Base-by-base conservation (phyloP, 2,797 vertebrate genomes). In the Pygocentrus nattereri region DNA sequence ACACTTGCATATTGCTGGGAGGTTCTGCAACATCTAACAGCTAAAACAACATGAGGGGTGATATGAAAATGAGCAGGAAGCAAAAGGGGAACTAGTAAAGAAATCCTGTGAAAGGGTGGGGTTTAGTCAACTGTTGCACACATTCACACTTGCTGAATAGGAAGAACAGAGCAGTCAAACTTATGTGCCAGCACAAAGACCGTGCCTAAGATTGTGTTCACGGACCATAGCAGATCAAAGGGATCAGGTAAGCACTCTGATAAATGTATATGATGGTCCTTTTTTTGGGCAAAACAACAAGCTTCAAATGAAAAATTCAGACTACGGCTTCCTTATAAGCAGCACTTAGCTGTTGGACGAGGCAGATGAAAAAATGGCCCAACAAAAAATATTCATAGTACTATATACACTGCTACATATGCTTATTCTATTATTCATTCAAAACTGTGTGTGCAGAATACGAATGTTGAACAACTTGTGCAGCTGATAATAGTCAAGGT, bases 41-140 rank as follows among this genome's bases (percentile, higher is more conserved):
- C n/a, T 83, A 89, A 90, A 89, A 87, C 84, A 85, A 88, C 86
- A 88, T 88, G 61, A 87, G 77, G 78, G 82, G 87, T 89, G 90
- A 92, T 95, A 95, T 94, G 92, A 94, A 95, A 95, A 95, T 95
- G 79, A 94, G 91, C 92, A 94, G 91, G 91, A 94, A 94, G 91
- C 91, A 95, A 94, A 95, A 94, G 90, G 84, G 94, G 94, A 95
- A 95, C 93, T 93, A 89, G 90, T 84, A 56, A 83, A 89, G 87
- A 85, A 70, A 93, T 94, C 90, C 91, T 93, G 85, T 92, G 84
- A 81, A 88, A 92, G 93, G 93, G 92, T 91, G 92, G 90, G 91
- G 93, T 91, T 91, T 88, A 89, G 77, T 76, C 87, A 91, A 91
- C 89, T 92, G 89, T 89, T 88, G 90, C 87, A 90, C 88, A 90